Evolutionary conservation across 2,113 vertebrate species (phyloP).

Genomic region (Ammodytes dubius): DNA sequence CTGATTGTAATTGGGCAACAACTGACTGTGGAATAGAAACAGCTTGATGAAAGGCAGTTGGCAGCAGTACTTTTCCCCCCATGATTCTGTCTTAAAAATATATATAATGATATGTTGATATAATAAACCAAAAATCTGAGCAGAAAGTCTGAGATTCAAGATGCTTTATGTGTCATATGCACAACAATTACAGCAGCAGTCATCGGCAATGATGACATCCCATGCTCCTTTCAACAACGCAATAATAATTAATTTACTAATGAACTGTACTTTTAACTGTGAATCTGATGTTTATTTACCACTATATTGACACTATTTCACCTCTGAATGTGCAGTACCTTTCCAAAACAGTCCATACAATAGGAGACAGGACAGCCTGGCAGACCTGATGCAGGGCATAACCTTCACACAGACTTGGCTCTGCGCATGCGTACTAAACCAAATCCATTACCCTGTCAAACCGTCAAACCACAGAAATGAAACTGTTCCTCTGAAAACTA

Average conservation of each 20-base stretch:
- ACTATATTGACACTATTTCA: too few relatives aligned
- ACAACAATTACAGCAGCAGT: too few relatives aligned
- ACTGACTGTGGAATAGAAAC: not conserved
- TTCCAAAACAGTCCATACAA: not conserved
- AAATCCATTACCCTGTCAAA: slow-evolving; percentile 44
- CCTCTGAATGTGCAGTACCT: too few relatives aligned
- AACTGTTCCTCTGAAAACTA: slow-evolving; percentile 46
- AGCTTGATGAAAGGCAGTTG: not conserved
- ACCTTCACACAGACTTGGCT: not conserved
- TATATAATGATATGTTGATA: not conserved
- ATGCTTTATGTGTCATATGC: too few relatives aligned
- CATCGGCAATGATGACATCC: too few relatives aligned
- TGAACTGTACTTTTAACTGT: too few relatives aligned
- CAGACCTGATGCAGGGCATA: not conserved
- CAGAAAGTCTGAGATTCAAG: not conserved
- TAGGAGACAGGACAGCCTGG: slow-evolving; percentile 14
- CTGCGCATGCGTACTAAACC: slow-evolving; percentile 63
- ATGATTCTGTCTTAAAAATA: not conserved
- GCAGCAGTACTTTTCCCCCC: too few relatives aligned
- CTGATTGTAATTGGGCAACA: not conserved
- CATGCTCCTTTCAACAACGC: too few relatives aligned
- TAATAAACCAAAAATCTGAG: not conserved
- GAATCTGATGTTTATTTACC: too few relatives aligned
- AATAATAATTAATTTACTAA: too few relatives aligned
- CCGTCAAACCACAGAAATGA: slow-evolving; percentile 58